Base-by-base conservation (phyloP, 2,888 invertebrate genomes). In the Antheraea assamensis region DNA sequence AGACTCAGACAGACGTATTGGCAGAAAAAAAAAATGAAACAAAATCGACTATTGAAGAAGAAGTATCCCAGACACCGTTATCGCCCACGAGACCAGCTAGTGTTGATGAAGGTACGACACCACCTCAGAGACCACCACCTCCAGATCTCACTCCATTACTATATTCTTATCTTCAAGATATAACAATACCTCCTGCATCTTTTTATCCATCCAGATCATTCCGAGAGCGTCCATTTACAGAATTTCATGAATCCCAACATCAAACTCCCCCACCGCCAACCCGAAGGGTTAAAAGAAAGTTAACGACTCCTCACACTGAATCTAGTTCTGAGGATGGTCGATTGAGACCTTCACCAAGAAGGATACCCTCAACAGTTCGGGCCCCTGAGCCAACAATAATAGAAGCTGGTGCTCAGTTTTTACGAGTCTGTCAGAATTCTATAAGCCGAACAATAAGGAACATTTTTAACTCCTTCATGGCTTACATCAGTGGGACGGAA, bases 371-470 rank as follows among this genome's bases (percentile, higher is more conserved):
- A 1, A 88, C 90, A 8, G 82, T 86, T 31, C 92, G 93, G 81
- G 82, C 92, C 1, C 95, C 95, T 19, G 97, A 97, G 80, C 96
- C 96, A 1, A 95, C 96, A 3, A 95, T 98, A 76, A 91, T 95
- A 0, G 97, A 97, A 82, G 95, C 97, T 42, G 96, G 97, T 19
- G 95, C 95, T 0, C 97, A 97, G 83, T 95, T 98, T 78, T 85
- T 96, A 10, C 93, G 96, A 47, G 97, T 97, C 10, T 96, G 97
- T 81, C 96, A 96, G 71, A 92, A 95, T 72, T 96, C 96, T 30
- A 94, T 96, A 75, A 95, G 95, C 72, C 95, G 96, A 83, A 95
- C 96, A 64, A 92, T 97, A 77, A 96, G 96, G 86, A 96, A 96
- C 85, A 95, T 98, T 83, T 96, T 97, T 71, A 94, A 95, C 75